Conservation (phyloP, 2,113 vertebrate species). For the Suricata suricatta region DNA sequence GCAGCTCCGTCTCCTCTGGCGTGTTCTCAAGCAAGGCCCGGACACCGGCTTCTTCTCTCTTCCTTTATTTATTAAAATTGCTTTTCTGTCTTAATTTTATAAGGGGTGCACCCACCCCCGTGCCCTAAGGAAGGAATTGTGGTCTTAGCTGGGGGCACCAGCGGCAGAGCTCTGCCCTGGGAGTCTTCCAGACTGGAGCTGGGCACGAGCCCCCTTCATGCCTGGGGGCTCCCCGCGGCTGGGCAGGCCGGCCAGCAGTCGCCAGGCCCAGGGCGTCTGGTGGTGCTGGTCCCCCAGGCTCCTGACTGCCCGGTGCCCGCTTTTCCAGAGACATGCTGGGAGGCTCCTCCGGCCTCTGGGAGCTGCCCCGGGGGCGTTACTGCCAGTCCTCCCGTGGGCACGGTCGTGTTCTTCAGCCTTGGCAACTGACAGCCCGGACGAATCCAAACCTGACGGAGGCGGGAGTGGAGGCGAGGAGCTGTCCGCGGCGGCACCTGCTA, state of each 20-base stretch:
- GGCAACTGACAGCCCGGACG: neutral
- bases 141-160: too few relatives aligned
- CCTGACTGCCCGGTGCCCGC: accelerated
- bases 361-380: neutral
- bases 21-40: neutral
- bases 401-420: too few relatives aligned
- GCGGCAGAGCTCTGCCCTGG: neutral
- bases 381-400: neutral
- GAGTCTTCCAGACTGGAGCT: neutral
- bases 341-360: neutral
- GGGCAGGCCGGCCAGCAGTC: neutral
- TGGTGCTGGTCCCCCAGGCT: neutral
- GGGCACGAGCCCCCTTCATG: too few relatives aligned
- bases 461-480: neutral
- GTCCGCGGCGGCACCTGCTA: neutral
- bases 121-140: neutral
- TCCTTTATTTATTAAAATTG: neutral
- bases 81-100: neutral
- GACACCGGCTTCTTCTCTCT: neutral
- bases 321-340: accelerated
- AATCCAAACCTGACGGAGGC: neutral
- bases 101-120: accelerated
- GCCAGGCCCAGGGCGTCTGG: too few relatives aligned
- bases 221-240: neutral
- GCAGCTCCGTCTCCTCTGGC: neutral